Base-by-base conservation (phyloP, 2,797 vertebrate genomes). In the Falco rusticolus region DNA sequence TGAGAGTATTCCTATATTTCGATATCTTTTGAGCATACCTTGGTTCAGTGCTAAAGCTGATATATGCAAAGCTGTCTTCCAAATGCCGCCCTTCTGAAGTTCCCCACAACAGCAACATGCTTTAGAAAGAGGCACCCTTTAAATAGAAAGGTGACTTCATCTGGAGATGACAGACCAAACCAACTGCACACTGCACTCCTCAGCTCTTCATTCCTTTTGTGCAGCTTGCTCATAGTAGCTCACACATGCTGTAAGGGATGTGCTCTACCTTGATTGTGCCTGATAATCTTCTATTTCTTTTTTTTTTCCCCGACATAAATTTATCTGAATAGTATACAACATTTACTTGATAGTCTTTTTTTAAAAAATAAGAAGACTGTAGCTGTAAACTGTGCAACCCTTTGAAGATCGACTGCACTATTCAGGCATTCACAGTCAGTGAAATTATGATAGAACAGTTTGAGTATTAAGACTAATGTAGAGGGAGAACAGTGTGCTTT, bases 121-220 rank as follows among this genome's bases (percentile, higher is more conserved):
- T 69, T 72, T 65, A 83, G 61, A 54, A 78, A 71, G 68, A 84
- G 22, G 2, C 3, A 24, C 31, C 26, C 39, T 90, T 84, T 94
- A 94, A 96, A 91, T 28, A 91, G 56, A 88, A 96, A 77, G n/a
- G 29, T 83, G 72, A 74, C 56, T 87, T 83, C 29, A 88, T 63
- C 53, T 88, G 39, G 66, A 90, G 48, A 13, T 76, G 57, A 77
- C 51, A 80, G 84, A 87, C n/a, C 31, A 69, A 78, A 85, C 43
- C 43, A 94, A 31, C 39, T 68, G 72, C 48, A 77, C 48, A 31
- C 25, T 66, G 7, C 22, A 25, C 39, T 70, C 26, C 54, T 82
- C 41, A 81, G 16, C 15, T 63, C 60, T 63, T 78, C 1, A 0
- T 43, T 79, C 33, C 9, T 80, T 69, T 72, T 63, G 26, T 60